Percentiles rank a stretch among this genome's conserved stretches.
Evolutionary conservation across 2,113 vertebrate species (phyloP).

Genomic region (Athene cunicularia): DNA sequence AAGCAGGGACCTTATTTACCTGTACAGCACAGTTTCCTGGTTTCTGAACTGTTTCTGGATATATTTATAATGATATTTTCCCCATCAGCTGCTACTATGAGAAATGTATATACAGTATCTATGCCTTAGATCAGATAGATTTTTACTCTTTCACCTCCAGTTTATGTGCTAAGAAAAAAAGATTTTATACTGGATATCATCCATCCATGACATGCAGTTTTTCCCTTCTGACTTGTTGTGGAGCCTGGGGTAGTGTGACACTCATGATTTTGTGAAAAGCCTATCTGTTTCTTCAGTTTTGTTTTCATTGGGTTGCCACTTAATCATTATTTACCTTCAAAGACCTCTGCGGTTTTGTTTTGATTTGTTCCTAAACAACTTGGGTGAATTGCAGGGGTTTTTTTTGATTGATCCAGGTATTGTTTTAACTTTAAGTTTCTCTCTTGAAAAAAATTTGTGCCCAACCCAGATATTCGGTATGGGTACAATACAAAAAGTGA

Average conservation of each 20-base stretch:
- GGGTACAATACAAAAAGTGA: accelerated
- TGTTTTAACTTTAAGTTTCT: not conserved
- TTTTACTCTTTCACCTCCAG: not conserved
- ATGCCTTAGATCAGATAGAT: not conserved
- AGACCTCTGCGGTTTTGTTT: not conserved
- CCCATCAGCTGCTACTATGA: not conserved
- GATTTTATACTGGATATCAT: not conserved
- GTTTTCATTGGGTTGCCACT: not conserved
- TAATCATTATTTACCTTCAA: not conserved
- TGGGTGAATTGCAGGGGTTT: not conserved
- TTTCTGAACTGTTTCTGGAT: not conserved
- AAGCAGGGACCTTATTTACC: not conserved
- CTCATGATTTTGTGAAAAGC: not conserved
- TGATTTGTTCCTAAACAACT: not conserved
- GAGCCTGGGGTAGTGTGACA: not conserved
- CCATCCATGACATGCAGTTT: not conserved
- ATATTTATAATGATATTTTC: not conserved
- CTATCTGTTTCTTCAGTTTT: not conserved
- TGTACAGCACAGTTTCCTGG: not conserved
- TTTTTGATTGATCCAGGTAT: accelerated
- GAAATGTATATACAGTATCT: not conserved
- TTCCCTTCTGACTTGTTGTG: not conserved
- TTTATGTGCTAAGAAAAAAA: not conserved
- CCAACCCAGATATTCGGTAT: not conserved
- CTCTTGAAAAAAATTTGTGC: not conserved